phyloP scores from a whole-genome alignment of 2,888 invertebrate genomes.

The Parochlus steinenii region DNA sequence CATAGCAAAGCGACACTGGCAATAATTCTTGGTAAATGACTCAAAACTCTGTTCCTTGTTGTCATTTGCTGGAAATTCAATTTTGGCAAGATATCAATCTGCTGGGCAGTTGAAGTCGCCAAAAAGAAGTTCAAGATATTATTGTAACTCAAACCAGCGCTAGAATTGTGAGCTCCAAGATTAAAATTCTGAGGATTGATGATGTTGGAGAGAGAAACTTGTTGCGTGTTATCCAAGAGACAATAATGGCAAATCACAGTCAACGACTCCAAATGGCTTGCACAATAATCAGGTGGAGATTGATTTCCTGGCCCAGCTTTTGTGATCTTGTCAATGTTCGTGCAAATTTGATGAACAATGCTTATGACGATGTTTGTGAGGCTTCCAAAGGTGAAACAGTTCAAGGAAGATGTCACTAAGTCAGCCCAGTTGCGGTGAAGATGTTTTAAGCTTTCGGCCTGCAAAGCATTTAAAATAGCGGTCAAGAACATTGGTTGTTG shows the following conservation, averaged over 20 bases:
- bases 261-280: conserved; percentile 59
- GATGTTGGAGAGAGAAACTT: conserved; percentile 35
- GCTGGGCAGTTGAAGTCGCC: conserved; percentile 38
- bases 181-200: conserved; percentile 35
- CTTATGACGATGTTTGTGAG: conserved; percentile 60
- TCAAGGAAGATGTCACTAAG: conserved; percentile 61
- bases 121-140: conserved; percentile 69
- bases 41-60: conserved; percentile 58
- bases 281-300: conserved; percentile 57
- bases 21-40: conserved; percentile 64
- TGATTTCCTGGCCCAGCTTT: conserved; percentile 18
- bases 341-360: conserved; percentile 62
- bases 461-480: conserved; percentile 58
- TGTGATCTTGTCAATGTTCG: conserved; percentile 53
- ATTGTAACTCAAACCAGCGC: conserved; percentile 57
- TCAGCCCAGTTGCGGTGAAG: conserved; percentile 72
- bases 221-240: conserved; percentile 45
- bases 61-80: conserved; percentile 25
- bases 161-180: conserved; percentile 35
- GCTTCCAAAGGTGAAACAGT: conserved; percentile 55
- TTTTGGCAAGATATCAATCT: neutral
- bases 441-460: conserved; percentile 49
- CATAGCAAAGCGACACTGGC: conserved; percentile 63
- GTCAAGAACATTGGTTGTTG: conserved; percentile 73
- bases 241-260: conserved; percentile 69